These are phyloP conservation scores for Trichonephila clavipes DNA, from an alignment of 1,140 invertebrate genomes.

Conservation along the genomic window DNA sequence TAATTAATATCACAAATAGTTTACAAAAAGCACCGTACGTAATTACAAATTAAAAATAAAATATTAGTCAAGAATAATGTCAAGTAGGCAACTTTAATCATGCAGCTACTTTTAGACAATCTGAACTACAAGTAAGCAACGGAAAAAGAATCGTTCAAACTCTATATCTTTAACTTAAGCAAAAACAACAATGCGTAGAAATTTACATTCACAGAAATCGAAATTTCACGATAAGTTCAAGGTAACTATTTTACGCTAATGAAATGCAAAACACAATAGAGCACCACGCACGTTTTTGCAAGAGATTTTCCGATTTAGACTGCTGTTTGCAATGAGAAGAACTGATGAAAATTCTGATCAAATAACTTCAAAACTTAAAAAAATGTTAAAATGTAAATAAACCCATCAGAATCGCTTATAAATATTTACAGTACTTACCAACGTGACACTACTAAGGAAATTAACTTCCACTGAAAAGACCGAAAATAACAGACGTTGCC, in stretches of 20 bases:
- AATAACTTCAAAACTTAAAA: neutral
- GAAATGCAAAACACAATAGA: neutral
- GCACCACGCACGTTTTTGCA: neutral
- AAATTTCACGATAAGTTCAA: constrained; percentile 5
- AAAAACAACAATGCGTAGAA: neutral
- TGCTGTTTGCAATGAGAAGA: no score
- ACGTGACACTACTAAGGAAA: constrained; percentile 2
- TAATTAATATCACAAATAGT: no score
- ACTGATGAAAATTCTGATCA: no score
- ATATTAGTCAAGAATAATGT: no score
- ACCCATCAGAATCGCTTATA: neutral
- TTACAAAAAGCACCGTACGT: no score
- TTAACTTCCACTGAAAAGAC: constrained; percentile 41
- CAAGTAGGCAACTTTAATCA: no score
- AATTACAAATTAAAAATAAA: no score
- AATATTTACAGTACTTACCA: constrained; percentile 47
- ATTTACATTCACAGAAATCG: neutral
- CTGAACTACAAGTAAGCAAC: no score
- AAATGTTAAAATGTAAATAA: neutral
- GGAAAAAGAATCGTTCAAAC: no score
- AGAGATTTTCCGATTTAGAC: no score
- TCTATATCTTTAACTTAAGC: neutral
- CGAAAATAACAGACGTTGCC: constrained; percentile 12
- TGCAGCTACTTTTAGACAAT: no score
- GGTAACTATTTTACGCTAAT: constrained; percentile 5